Evolutionary conservation across 2,113 vertebrate species (phyloP).

Genomic region (Cephalopholis sonnerati): DNA sequence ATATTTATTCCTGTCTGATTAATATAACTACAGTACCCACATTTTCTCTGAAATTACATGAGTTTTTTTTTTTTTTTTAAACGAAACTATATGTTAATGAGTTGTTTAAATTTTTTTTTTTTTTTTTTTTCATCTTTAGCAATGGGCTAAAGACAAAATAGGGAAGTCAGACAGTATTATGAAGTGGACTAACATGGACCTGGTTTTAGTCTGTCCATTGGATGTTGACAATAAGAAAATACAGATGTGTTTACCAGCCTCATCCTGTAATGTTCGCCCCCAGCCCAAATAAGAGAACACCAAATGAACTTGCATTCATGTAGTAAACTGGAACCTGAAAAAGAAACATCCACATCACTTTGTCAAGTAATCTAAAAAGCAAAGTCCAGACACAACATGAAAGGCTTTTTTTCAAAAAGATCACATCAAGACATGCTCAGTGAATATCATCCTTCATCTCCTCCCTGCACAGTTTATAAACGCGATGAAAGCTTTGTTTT

Average conservation of each 20-base stretch:
- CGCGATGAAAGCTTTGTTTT: background rate
- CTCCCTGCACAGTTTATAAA: background rate
- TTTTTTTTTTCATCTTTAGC: too few relatives aligned
- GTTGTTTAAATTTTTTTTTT: too few relatives aligned
- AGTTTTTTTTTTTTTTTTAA: too few relatives aligned
- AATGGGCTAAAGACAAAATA: too few relatives aligned
- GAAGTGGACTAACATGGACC: too few relatives aligned
- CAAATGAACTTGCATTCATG: conserved; percentile 13
- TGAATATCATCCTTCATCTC: background rate
- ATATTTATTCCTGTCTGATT: too few relatives aligned
- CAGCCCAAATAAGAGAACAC: conserved; percentile 20
- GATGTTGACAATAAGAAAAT: background rate
- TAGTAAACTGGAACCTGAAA: conserved; percentile 32
- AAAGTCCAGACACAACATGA: conserved; percentile 11
- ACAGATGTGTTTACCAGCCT: background rate
- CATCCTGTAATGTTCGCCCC: background rate
- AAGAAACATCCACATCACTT: conserved; percentile 19
- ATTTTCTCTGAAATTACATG: too few relatives aligned
- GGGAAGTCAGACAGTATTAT: too few relatives aligned
- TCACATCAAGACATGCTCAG: conserved; percentile 1
- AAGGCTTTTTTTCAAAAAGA: background rate
- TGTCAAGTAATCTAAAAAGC: background rate
- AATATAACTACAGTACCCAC: too few relatives aligned
- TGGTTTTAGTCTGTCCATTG: background rate
- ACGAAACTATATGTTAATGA: too few relatives aligned